phyloP scores from a whole-genome alignment of 2,888 invertebrate species.

The Piscicola geometra region DNA sequence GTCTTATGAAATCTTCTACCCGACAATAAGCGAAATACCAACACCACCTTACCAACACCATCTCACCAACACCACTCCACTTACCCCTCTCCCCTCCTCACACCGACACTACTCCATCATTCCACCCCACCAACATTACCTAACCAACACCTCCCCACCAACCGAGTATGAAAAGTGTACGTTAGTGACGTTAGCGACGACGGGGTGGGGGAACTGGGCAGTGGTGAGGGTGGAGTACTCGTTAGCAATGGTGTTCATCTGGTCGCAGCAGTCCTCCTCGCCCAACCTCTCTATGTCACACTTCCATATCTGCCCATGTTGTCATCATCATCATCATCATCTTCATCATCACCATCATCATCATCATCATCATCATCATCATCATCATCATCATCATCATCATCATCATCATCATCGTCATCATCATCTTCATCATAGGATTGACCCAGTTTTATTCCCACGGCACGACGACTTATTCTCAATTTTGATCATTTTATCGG shows the following conservation, averaged over 20 bases:
- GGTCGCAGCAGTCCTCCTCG: neutral
- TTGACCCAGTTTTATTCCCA: too few relatives aligned
- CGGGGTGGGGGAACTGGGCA: neutral
- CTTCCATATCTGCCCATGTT: constrained; percentile 5
- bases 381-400: constrained; percentile 26
- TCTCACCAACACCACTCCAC: neutral
- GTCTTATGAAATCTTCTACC: too few relatives aligned
- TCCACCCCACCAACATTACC: neutral
- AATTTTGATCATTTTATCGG: too few relatives aligned
- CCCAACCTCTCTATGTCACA: constrained; percentile 7
- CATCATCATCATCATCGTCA: constrained; percentile 30
- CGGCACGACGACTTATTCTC: too few relatives aligned
- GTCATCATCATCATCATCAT: constrained; percentile 30
- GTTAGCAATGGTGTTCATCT: neutral
- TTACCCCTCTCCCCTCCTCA: neutral
- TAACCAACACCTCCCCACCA: neutral
- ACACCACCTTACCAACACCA: neutral
- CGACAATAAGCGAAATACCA: neutral
- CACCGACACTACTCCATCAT: neutral
- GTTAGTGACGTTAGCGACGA: neutral
- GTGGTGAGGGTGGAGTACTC: constrained; percentile 11
- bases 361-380: constrained; percentile 27
- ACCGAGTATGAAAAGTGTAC: neutral
- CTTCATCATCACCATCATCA: constrained; percentile 22
- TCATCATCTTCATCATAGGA: constrained; percentile 20